These are phyloP conservation scores for Sebastes melanostomus DNA, from an alignment of 2,797 vertebrate genomes.

Conservation along the genomic window DNA sequence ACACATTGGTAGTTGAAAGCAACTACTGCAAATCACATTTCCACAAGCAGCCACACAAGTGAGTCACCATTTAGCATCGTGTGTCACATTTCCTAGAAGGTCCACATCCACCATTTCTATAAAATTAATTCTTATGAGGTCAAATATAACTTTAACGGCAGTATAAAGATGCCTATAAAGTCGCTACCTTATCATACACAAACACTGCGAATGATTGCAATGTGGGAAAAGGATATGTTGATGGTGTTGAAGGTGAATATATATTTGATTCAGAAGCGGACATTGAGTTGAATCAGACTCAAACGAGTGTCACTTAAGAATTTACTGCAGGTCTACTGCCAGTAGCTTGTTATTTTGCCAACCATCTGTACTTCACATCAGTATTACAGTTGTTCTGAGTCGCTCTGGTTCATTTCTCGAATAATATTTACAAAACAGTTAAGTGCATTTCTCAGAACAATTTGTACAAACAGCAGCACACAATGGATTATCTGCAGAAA, in stretches of 20 bases:
- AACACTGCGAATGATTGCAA: neutral
- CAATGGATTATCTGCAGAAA: neutral
- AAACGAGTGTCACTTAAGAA: neutral
- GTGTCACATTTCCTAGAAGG: neutral
- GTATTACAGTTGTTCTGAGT: neutral
- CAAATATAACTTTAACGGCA: neutral
- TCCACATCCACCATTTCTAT: neutral
- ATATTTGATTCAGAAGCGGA: neutral
- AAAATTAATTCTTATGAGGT: neutral
- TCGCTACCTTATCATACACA: neutral
- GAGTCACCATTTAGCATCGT: constrained; percentile 1
- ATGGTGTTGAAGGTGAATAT: neutral
- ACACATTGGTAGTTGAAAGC: neutral
- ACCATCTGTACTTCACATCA: neutral
- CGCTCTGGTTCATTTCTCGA: neutral
- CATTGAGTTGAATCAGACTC: neutral
- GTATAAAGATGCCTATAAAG: neutral
- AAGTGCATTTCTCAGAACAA: neutral
- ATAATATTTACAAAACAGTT: neutral
- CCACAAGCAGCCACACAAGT: neutral
- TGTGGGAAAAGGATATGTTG: neutral
- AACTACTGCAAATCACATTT: constrained; percentile 6
- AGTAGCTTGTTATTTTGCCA: neutral
- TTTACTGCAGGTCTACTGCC: neutral
- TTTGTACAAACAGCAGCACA: neutral